Evolutionary conservation across 1,140 invertebrate genomes (phyloP).

Genomic region (silkworm (Bombyx mori)): ASM3026992v2 NC_085116.1:6150001-6150500

Average conservation of each 20-base stretch:
- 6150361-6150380: constrained; percentile 55
- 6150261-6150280: constrained; percentile 63
- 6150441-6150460: constrained; percentile 23
- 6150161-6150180: constrained; percentile 27
- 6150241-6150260: constrained; percentile 62
- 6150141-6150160: constrained; percentile 39
- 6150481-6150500: constrained; percentile 30
- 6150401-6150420: constrained; percentile 36
- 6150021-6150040: constrained; percentile 25
- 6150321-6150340: constrained; percentile 47
- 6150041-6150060: constrained; percentile 49
- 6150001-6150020: constrained; percentile 55
- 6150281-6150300: constrained; percentile 26
- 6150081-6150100: constrained; percentile 36
- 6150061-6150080: constrained; percentile 29
- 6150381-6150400: constrained; percentile 48
- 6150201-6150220: constrained; percentile 51
- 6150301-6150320: constrained; percentile 36
- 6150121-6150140: constrained; percentile 59
- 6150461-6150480: constrained; percentile 13
- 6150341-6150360: constrained; percentile 56
- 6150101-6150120: constrained; percentile 44
- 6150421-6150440: constrained; percentile 16
- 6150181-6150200: constrained; percentile 46
- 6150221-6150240: constrained; percentile 48